Base-by-base conservation (phyloP, 2,113 vertebrate species). In the Apaloderma vittatum region DNA sequence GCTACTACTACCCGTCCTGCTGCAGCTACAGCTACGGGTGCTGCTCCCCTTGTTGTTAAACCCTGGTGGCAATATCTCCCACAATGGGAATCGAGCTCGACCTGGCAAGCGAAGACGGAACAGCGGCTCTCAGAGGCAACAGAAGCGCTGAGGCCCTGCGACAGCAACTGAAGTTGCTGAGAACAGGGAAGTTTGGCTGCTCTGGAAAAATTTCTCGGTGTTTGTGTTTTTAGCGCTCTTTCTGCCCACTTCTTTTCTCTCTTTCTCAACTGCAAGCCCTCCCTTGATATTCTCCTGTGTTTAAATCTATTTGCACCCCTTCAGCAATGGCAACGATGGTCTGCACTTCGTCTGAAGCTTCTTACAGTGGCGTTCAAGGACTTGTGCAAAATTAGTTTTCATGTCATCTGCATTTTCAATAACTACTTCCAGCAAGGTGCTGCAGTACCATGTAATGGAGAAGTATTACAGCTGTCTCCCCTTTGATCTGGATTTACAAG, bases 401-500 rank as follows among this genome's bases (percentile, higher is more conserved):
- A 61, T 22, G 80, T 52, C 87, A 91, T 52, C 92, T 93, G 90
- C 85, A 61, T 97, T 65, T 75, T 26, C 94, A 71, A 78, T 9
- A 12, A 87, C 55, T 34, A 1, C 59, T 86, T 48, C 54, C 93
- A 90, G 75, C 23, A 7, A 75, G 26, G 32, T 22, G 20, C 95
- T 67, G 63, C 86, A 74, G 76, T 22, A 14, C 84, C 22, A 36
- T 8, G 34, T 81, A 57, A 95, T 76, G 77, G 57, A 87, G 65
- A 59, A 17, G 26, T 16, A 37, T 59, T 63, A 6, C 6, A 0
- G 19, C 74, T 63, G 61, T 37, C 61, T 91, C 34, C 24, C 45
- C 94, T 94, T 96, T 96, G 92, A 95, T 95, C 90, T 75, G 85
- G 45, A 52, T 92, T 96, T 94, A 85, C 48, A 14, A 88, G 66